A percentile compares a stretch with the other conserved stretches of the same genome.
Evolutionary conservation across 2,888 invertebrate genomes (phyloP).

Genomic region (Malthinus flaveolus): DNA sequence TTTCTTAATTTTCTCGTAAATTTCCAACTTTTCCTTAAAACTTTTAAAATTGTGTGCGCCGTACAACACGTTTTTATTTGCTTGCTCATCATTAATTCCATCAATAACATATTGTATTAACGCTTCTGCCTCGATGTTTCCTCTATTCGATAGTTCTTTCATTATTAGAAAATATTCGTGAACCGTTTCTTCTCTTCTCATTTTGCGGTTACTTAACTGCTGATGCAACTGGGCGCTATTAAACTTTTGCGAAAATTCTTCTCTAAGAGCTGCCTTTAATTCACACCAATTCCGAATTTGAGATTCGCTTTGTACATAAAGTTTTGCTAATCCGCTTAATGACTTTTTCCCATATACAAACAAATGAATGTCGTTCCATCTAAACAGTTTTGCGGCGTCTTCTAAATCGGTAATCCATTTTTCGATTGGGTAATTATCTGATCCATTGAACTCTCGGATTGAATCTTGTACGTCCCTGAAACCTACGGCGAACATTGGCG

Average conservation of each 20-base stretch:
- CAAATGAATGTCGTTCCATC: no score
- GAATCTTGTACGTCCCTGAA: no score
- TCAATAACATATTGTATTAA: constrained; percentile 50
- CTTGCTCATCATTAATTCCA: constrained; percentile 40
- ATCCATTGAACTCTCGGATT: no score
- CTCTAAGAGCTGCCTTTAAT: constrained; percentile 29
- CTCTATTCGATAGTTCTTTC: constrained; percentile 46
- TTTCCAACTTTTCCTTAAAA: constrained; percentile 30
- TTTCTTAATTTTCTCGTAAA: constrained; percentile 16
- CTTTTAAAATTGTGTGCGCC: constrained; percentile 27
- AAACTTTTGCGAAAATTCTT: constrained; percentile 34
- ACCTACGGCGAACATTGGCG: no score
- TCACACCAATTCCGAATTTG: constrained; percentile 33
- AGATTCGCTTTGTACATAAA: constrained; percentile 36
- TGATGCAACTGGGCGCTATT: constrained; percentile 33
- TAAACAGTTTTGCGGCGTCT: no score
- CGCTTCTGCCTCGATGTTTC: constrained; percentile 42
- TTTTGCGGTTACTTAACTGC: constrained; percentile 36
- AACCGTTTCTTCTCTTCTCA: constrained; percentile 42
- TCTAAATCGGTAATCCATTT: no score
- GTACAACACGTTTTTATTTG: constrained; percentile 35
- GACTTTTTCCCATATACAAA: constrained; percentile 30
- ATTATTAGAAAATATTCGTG: constrained; percentile 47
- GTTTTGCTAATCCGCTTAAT: constrained; percentile 36
- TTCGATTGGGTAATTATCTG: no score